Percentiles rank a stretch among this genome's conserved stretches.
These are phyloP conservation scores for Macaria notata DNA, from an alignment of 2,888 invertebrate genomes.

Conservation along the genomic window DNA sequence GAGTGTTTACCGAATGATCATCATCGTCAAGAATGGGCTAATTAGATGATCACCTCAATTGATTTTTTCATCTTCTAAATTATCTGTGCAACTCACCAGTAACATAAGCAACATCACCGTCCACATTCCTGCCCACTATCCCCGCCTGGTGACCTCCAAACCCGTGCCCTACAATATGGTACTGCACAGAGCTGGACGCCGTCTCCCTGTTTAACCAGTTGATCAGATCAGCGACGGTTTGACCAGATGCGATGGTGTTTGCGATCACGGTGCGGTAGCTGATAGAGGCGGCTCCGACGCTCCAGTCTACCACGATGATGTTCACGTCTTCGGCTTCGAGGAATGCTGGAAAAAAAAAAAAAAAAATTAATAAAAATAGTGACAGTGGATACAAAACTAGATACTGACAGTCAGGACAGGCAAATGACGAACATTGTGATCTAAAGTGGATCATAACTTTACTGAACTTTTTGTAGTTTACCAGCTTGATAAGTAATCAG, in stretches of 20 bases:
- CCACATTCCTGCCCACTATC: conserved; percentile 53
- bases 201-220: conserved; percentile 53
- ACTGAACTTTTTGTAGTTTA: too few relatives aligned
- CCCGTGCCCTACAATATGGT: conserved; percentile 62
- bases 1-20: too few relatives aligned
- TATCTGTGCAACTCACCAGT: conserved; percentile 40
- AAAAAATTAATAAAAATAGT: too few relatives aligned
- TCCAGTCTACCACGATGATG: conserved; percentile 66
- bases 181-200: conserved; percentile 43
- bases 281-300: conserved; percentile 47
- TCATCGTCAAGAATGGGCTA: too few relatives aligned
- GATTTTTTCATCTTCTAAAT: too few relatives aligned
- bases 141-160: conserved; percentile 64
- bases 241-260: conserved; percentile 53
- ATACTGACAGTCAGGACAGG: too few relatives aligned
- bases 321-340: conserved; percentile 60
- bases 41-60: too few relatives aligned
- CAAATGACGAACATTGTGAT: too few relatives aligned
- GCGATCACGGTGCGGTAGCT: conserved; percentile 46
- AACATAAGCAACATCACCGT: conserved; percentile 54
- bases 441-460: too few relatives aligned
- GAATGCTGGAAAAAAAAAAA: conserved; percentile 43
- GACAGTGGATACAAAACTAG: too few relatives aligned
- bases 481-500: too few relatives aligned
- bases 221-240: conserved; percentile 55